A percentile compares a stretch with the other conserved stretches of the same genome.
Evolutionary conservation across 2,113 vertebrate genomes (phyloP).

Genomic region (Nesoenas mayeri): DNA sequence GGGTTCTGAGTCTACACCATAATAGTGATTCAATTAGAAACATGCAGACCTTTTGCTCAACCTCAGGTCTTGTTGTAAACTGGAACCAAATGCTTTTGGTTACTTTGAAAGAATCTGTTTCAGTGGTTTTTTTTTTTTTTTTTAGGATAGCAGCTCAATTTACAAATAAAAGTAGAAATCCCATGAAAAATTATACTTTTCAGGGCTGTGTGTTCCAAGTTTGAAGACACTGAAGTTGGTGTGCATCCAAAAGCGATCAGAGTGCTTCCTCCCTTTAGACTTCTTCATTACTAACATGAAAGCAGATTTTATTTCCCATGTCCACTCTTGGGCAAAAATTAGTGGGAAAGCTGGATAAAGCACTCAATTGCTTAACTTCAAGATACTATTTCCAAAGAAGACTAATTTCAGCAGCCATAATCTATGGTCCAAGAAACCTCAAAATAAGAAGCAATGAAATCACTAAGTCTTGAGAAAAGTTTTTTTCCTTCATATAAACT

Average conservation of each 20-base stretch:
- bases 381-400: background rate
- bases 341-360: background rate
- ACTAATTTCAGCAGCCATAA: background rate
- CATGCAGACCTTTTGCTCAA: background rate
- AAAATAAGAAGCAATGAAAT: background rate
- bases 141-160: background rate
- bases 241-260: background rate
- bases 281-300: background rate
- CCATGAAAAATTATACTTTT: background rate
- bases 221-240: background rate
- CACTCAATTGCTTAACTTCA: background rate
- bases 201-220: background rate
- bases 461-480: background rate
- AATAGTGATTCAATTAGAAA: background rate
- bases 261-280: background rate
- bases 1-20: background rate
- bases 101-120: background rate
- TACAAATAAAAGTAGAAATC: background rate
- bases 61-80: background rate
- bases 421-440: background rate
- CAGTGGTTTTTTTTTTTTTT: no score
- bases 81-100: background rate
- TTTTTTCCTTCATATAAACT: background rate
- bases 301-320: background rate
- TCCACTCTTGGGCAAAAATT: background rate